Base-by-base conservation (phyloP, 2,888 invertebrate species). In the Ichneumoninae sp. region DNA sequence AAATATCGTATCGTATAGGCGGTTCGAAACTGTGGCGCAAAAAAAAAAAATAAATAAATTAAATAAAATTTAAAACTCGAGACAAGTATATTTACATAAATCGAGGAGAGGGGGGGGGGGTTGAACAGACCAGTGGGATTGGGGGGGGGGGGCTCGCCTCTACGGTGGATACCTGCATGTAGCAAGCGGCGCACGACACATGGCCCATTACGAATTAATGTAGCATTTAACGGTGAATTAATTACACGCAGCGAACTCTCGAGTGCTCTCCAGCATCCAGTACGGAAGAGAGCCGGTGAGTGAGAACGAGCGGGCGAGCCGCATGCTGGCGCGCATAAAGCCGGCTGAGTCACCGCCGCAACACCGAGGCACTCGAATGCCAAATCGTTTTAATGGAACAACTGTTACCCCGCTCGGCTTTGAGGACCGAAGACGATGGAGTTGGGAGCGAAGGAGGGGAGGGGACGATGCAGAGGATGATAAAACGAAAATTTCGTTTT, bases 221-320 rank as follows among this genome's bases (percentile, higher is more conserved):
- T 90, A 90, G 90, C 90, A 91, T 91, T 92, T 92, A 91, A 91
- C 91, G 92, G 92, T 90, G 91, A 91, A 92, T 91, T 92, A 92
- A 92, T 92, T 92, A 91, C 92, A 90, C 89, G 88, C 87, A 87
- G 87, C 88, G 83, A 81, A 86, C 88, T 91, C 90, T 91, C 89
- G 89, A 91, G 92, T 89, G 89, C 88, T 87, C 89, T 89, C 87
- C 87, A 87, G 77, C 79, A 76, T 68, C 87, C 81, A 84, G 75
- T 68, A 74, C 75, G 66, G 83, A 83, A 88, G 88, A 87, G 88
- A 86, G 87, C 86, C 85, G 85, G 66, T 87, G 74, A 52, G 71
- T 60, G 63, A 66, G 54, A 66, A 63, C 40, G 77, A 40, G 69
- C 26, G 70, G 33, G 13, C 22, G 52, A 33, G 52, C 57, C 26